Percentiles rank a stretch among this genome's conserved stretches.
These are phyloP conservation scores for Pteruthius melanotis DNA, from an alignment of 2,113 vertebrate species.

Conservation along the genomic window DNA sequence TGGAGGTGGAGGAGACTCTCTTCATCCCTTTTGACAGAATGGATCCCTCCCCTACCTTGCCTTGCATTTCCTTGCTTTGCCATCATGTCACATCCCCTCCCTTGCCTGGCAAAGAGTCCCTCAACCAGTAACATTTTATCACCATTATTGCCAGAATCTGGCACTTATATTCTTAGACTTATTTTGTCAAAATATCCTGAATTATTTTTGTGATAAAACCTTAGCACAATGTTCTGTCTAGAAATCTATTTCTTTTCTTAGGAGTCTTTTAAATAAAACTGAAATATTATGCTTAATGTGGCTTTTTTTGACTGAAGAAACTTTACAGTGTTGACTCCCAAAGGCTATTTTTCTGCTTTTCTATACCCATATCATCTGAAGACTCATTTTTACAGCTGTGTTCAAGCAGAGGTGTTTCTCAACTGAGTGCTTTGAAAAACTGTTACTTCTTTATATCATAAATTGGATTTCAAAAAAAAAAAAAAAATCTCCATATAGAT, in stretches of 20 bases:
- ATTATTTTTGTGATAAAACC: not conserved
- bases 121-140: not conserved
- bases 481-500: not conserved
- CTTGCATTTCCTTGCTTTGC: not conserved
- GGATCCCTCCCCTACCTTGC: too few relatives aligned
- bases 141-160: not conserved
- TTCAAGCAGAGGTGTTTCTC: not conserved
- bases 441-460: not conserved
- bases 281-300: not conserved
- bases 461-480: not conserved
- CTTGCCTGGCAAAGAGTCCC: not conserved
- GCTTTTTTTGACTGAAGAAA: not conserved
- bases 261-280: not conserved
- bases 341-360: not conserved
- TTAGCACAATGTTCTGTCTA: not conserved
- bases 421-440: not conserved
- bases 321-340: not conserved
- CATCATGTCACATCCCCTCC: fast-evolving
- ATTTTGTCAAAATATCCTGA: not conserved
- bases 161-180: not conserved
- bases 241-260: not conserved
- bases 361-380: not conserved
- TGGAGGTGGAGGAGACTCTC: too few relatives aligned
- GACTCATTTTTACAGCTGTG: not conserved
- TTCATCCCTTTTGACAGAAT: not conserved